Percentiles rank a stretch among this genome's conserved stretches.
These are phyloP conservation scores for Drosophila obscura DNA, from an alignment of 1,140 invertebrate genomes.

Conservation along the genomic window DNA sequence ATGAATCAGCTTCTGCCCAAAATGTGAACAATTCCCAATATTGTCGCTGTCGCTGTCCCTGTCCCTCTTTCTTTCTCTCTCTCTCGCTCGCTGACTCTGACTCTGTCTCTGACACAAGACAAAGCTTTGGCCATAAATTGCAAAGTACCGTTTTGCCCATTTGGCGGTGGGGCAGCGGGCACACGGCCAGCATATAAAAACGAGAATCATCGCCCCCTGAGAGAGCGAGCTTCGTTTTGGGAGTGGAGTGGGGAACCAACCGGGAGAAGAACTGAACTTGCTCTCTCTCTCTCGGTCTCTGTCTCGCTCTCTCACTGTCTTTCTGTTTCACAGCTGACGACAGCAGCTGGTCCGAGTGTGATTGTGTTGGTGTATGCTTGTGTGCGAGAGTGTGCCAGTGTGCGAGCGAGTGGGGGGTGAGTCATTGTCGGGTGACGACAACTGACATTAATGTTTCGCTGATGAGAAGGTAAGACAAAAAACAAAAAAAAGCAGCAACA, in stretches of 20 bases:
- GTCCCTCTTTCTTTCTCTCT: slow-evolving; percentile 1
- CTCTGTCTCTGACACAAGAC: slow-evolving; percentile 31
- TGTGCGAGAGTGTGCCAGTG: slow-evolving; percentile 50
- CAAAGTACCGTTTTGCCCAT: slow-evolving; percentile 71
- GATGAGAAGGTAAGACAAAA: slow-evolving; percentile 65
- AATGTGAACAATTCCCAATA: slow-evolving; percentile 63
- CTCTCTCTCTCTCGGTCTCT: slow-evolving; percentile 9
- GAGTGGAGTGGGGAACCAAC: slow-evolving; percentile 12
- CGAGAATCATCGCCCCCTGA: slow-evolving; percentile 30
- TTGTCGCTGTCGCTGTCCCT: slow-evolving; percentile 15
- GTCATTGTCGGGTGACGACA: slow-evolving; percentile 29
- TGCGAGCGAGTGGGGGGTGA: too few relatives aligned
- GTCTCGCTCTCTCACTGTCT: slow-evolving; percentile 5
- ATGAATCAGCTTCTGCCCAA: slow-evolving; percentile 74
- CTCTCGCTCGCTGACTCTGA: background rate
- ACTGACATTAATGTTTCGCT: slow-evolving; percentile 63
- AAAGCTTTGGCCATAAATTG: slow-evolving; percentile 70
- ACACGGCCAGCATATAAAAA: slow-evolving; percentile 60
- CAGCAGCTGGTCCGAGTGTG: slow-evolving; percentile 44
- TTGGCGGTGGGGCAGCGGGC: slow-evolving; percentile 32
- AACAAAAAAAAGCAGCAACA: slow-evolving; percentile 41
- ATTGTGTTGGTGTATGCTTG: slow-evolving; percentile 16
- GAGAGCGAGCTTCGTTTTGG: slow-evolving; percentile 40
- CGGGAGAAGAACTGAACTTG: slow-evolving; percentile 7
- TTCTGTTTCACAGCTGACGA: slow-evolving; percentile 47